phyloP scores from a whole-genome alignment of 2,113 vertebrate genomes.

The Hemiscyllium ocellatum region DNA sequence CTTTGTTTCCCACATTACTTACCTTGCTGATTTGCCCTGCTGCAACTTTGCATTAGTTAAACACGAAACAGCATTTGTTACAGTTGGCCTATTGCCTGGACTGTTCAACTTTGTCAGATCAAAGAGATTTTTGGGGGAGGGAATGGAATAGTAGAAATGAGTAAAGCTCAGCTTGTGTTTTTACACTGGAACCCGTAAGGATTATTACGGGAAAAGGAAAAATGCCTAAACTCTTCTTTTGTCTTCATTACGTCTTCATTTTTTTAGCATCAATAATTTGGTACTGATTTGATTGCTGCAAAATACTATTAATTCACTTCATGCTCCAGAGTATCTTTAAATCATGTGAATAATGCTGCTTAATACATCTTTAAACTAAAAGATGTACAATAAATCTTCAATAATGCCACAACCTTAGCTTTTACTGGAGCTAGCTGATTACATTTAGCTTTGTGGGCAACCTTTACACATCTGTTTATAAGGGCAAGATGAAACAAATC shows the following conservation, averaged over 20 bases:
- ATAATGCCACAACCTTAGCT: neutral
- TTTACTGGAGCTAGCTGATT: neutral
- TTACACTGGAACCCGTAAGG: neutral
- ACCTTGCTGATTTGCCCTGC: neutral
- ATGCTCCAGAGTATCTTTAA: neutral
- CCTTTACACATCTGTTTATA: neutral
- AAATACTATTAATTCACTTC: neutral
- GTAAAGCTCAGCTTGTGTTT: neutral
- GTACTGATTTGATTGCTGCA: neutral
- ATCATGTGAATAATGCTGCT: neutral
- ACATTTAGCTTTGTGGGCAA: neutral
- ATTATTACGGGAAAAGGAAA: neutral
- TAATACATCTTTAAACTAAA: neutral
- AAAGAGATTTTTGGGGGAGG: conserved; percentile 12
- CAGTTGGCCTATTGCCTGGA: conserved; percentile 5
- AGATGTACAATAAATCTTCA: neutral
- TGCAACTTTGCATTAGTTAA: conserved; percentile 5
- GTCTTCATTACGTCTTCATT: neutral
- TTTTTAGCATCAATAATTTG: neutral
- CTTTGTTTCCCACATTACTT: neutral
- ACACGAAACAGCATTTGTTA: neutral
- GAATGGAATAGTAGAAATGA: neutral
- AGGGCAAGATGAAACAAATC: neutral
- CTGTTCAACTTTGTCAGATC: neutral
- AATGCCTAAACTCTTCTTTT: neutral